Conservation (phyloP, 1,140 invertebrate species). For the Microplitis mediator region DNA sequence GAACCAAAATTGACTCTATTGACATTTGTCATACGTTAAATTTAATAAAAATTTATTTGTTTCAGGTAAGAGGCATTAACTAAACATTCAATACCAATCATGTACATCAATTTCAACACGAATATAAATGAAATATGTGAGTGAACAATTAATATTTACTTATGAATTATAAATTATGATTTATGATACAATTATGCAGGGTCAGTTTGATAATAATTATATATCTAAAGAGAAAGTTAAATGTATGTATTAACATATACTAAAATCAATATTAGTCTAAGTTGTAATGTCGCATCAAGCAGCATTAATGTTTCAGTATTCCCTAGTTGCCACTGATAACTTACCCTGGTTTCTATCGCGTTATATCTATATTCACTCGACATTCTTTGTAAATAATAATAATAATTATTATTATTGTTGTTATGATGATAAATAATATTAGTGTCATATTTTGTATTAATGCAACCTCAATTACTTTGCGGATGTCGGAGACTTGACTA, state of each 20-base stretch:
- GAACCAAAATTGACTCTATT: too few relatives aligned
- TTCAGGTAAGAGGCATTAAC: background rate
- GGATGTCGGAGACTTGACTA: too few relatives aligned
- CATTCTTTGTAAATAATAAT: background rate
- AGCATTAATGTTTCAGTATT: constrained; percentile 9
- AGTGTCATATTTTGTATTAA: too few relatives aligned
- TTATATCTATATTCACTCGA: constrained; percentile 5
- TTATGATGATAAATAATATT: too few relatives aligned
- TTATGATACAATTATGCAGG: too few relatives aligned
- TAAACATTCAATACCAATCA: background rate
- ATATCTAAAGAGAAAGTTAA: too few relatives aligned
- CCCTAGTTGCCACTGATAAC: constrained; percentile 12
- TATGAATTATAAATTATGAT: background rate
- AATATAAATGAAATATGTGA: background rate
- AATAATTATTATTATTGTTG: too few relatives aligned
- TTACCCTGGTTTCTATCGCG: constrained; percentile 1
- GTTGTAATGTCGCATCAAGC: background rate
- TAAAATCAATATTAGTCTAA: background rate
- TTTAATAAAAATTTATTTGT: background rate
- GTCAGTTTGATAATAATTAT: too few relatives aligned
- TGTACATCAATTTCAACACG: too few relatives aligned
- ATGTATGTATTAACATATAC: background rate
- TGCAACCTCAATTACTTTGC: too few relatives aligned
- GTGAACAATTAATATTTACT: background rate
- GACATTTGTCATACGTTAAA: too few relatives aligned